phyloP scores from a whole-genome alignment of 2,888 invertebrate species.

The Eupithecia centaureata region DNA sequence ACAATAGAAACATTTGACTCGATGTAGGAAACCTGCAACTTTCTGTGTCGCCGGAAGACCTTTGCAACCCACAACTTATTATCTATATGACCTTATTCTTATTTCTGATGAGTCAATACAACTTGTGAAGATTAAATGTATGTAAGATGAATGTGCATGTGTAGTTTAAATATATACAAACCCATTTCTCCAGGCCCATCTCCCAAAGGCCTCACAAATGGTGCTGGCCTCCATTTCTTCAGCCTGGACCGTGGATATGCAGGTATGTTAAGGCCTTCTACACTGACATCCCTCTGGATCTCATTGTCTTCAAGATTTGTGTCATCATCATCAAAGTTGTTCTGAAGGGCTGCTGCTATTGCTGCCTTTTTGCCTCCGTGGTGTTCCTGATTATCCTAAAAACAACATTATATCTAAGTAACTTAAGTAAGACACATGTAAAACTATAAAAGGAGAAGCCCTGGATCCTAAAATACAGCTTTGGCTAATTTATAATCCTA shows the following conservation, averaged over 20 bases:
- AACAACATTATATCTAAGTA: too few species aligned
- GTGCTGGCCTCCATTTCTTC: constrained; percentile 89
- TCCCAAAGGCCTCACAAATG: constrained; percentile 86
- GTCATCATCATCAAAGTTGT: constrained; percentile 63
- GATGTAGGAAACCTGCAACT: too few species aligned
- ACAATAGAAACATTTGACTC: too few species aligned
- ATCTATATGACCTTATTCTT: too few species aligned
- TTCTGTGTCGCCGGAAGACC: too few species aligned
- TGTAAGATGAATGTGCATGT: too few species aligned
- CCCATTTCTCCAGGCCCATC: constrained; percentile 96
- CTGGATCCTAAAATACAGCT: too few species aligned
- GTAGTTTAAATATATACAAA: constrained; percentile 41
- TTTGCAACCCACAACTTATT: too few species aligned
- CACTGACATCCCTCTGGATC: constrained; percentile 64
- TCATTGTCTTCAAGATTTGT: constrained; percentile 72
- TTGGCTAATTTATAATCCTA: too few species aligned
- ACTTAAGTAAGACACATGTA: too few species aligned
- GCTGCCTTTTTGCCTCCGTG: constrained; percentile 76
- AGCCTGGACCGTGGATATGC: constrained; percentile 75
- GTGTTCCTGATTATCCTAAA: constrained; percentile 53
- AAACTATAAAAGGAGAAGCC: too few species aligned
- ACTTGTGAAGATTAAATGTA: not conserved
- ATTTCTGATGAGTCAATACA: too few species aligned
- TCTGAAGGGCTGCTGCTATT: constrained; percentile 71
- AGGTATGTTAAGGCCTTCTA: constrained; percentile 63